Evolutionary conservation across 2,113 vertebrate species (phyloP).

Genomic region (Climacteris rufus): DNA sequence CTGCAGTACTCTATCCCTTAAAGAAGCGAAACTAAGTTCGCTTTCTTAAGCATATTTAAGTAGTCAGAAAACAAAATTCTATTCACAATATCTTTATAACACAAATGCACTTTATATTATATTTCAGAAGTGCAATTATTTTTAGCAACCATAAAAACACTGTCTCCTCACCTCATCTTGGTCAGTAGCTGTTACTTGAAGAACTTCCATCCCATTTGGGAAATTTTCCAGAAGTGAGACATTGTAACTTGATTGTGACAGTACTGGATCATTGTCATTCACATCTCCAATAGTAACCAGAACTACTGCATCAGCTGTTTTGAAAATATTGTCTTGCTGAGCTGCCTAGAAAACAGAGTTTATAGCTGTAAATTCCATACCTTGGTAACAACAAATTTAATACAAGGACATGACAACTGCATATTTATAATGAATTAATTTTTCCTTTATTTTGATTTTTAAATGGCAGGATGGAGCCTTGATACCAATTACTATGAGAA

Average conservation of each 20-base stretch:
- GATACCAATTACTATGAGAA: background rate
- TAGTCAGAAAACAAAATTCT: background rate
- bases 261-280: slow-evolving; percentile 69
- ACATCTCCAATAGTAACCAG: slow-evolving; percentile 68
- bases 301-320: slow-evolving; percentile 71
- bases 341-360: slow-evolving; percentile 65
- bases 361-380: background rate
- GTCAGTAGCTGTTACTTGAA: slow-evolving; percentile 66
- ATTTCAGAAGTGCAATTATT: background rate
- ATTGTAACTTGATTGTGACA: slow-evolving; percentile 59
- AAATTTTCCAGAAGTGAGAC: slow-evolving; percentile 70
- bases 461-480: background rate
- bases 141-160: background rate
- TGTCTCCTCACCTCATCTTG: slow-evolving; percentile 66
- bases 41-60: background rate
- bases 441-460: background rate
- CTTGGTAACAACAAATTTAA: background rate
- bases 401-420: background rate
- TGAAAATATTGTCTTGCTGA: slow-evolving; percentile 70
- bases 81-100: background rate
- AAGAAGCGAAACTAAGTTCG: background rate
- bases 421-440: background rate
- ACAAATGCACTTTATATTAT: background rate
- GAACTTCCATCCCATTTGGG: slow-evolving; percentile 49
- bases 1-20: background rate